A percentile compares a stretch with the other conserved stretches of the same genome.
Conservation (phyloP, 2,797 vertebrate species). For the Cheirogaleus major region DNA sequence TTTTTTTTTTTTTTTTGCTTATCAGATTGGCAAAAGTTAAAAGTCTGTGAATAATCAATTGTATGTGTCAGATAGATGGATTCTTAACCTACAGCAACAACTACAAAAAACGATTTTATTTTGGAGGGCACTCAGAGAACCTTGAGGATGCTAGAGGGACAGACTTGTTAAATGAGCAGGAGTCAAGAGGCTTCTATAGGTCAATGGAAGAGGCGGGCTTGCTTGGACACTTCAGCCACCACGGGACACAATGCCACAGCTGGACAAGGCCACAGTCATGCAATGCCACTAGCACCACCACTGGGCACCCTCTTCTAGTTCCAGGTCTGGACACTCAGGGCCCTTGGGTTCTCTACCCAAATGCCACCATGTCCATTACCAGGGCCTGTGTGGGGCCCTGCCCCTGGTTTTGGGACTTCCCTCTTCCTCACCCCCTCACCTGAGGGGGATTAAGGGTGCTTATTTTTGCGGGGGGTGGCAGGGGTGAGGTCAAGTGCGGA, state of each 20-base stretch:
- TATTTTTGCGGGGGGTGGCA: background rate
- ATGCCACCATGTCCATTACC: background rate
- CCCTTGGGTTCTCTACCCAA: background rate
- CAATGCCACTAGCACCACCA: too few relatives aligned
- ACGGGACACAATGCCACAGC: background rate
- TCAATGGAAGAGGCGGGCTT: background rate
- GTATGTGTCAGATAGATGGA: background rate
- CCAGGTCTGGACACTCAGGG: background rate
- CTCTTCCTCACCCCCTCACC: background rate
- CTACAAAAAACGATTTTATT: background rate
- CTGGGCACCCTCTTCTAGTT: background rate
- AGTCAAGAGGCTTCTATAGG: background rate
- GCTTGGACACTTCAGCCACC: background rate
- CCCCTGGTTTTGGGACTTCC: background rate
- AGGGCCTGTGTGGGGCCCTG: background rate
- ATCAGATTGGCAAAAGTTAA: background rate
- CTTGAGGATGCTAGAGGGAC: background rate
- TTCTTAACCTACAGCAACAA: background rate
- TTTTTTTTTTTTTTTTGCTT: background rate
- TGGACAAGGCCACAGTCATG: background rate
- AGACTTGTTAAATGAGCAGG: background rate
- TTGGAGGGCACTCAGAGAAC: background rate
- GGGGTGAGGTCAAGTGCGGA: background rate
- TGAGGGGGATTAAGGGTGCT: too few relatives aligned
- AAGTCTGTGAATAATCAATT: background rate